phyloP scores from a whole-genome alignment of 1,140 invertebrate genomes.

The Zaprionus davidi region DNA sequence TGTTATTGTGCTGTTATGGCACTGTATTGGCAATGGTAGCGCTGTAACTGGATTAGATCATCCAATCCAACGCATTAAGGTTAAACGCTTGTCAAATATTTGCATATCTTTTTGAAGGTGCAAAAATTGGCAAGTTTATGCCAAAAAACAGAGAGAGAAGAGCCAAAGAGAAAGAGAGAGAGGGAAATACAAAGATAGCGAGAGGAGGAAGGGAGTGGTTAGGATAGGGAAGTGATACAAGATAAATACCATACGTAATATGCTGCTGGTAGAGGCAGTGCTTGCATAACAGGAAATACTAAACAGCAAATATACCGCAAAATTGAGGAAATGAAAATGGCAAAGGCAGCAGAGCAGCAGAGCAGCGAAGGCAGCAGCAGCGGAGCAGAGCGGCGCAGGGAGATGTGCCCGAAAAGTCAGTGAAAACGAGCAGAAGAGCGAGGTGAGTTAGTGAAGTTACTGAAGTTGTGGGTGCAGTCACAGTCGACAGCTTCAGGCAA shows the following conservation, averaged over 20 bases:
- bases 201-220: neutral
- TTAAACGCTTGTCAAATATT: conserved; percentile 44
- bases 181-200: neutral
- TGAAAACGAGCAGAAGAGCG: conserved; percentile 34
- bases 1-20: neutral
- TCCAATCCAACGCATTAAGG: conserved; percentile 27
- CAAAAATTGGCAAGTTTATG: conserved; percentile 68
- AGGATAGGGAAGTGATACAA: neutral
- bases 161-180: neutral
- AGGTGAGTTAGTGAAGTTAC: conserved; percentile 21
- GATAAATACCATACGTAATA: conserved; percentile 7
- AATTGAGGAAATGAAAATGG: conserved; percentile 26
- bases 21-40: neutral
- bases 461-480: conserved; percentile 52
- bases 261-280: conserved; percentile 18
- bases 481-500: conserved; percentile 37
- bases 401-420: neutral
- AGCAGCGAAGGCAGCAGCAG: neutral
- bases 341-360: conserved; percentile 1
- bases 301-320: conserved; percentile 9
- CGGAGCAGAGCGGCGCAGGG: neutral
- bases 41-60: conserved; percentile 53
- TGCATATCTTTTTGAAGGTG: conserved; percentile 50
- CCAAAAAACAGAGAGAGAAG: conserved; percentile 48
- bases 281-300: conserved; percentile 19